Evolutionary conservation across 2,797 vertebrate species (phyloP), one percentile per base, ranked within the genome.

Genomic region (Anomalospiza imberbis): DNA sequence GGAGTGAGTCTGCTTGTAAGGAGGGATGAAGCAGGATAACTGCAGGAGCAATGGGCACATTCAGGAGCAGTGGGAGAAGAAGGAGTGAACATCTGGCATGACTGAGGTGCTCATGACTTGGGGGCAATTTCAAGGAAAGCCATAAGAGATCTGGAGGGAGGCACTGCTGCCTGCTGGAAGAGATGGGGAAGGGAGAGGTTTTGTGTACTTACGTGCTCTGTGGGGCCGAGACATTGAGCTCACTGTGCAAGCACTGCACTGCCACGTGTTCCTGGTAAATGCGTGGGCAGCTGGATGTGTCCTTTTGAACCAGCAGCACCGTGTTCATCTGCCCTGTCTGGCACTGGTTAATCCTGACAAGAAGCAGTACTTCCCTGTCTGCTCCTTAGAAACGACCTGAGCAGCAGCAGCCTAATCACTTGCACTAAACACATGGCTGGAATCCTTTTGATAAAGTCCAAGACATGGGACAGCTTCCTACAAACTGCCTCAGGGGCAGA

Each of bases 201-300:
- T 32, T 67, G n/a, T 60, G 88, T 44, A 2, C 71, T 77, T 67
- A 1, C 22, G 4, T 0, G 0, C n/a, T 28, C 9, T 3, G 13
- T 13, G 61, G 45, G 65, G 62, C 53, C 63, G 72, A 61, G 88
- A 9, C 55, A 19, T 2, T 61, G 45, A 28, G 66, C 17, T 75
- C 77, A 4, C 60, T 17, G 28, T 38, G 88, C 74, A 40, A 75
- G 62, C 77, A 6, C 57, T 40, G 45, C 48, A 2, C 29, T 75
- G 74, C 78, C 74, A 18, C 2, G 3, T 25, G 63, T 3, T 44
- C 60, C 34, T 3, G 45, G 45, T 28, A 9, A 19, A 2, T 10
- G 38, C 9, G 10, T 31, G 79, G 65, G 65, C 65, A 83, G 72
- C 72, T 83, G 79, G 65, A 34, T 12, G 45, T 65, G 58, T 71